Base-by-base conservation (phyloP, 2,113 vertebrate species). In the Excalfactoria chinensis region DNA sequence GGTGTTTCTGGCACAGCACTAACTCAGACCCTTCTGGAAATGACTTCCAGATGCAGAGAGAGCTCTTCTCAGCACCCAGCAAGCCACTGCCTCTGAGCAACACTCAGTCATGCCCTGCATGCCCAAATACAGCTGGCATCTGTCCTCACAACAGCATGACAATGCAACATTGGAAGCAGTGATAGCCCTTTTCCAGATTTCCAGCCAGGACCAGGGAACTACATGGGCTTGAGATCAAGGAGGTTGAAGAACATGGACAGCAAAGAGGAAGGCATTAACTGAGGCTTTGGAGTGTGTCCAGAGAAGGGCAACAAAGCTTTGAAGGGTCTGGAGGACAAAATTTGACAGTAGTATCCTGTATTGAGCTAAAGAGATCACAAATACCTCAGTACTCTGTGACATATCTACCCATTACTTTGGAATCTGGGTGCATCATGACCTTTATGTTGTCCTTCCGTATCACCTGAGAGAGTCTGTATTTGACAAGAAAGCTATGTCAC, bases 141-240 rank as follows among this genome's bases (percentile, higher is more conserved):
- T 86, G n/a, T 84, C 86, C 59, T 89, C 2, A 0, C 56, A 84
- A 26, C 0, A 3, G 70, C 62, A 81, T 89, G 73, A 74, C 71
- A 74, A 56, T 0, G 13, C 78, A 41, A 63, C 72, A 18, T 34
- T 3, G 1, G 19, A 62, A 72, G 20, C 77, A 69, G 34, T 8
- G 63, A 40, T 40, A 75, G 67, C n/a, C 55, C 63, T 69, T 49
- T 72, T 28, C 70, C 74, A 90, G 62, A 66, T 60, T 35, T 53
- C 51, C 91, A 92, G 76, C 35, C 90, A 87, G 40, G 22, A 35
- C 48, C n/a, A 70, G 77, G 34, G 5, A 78, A 10, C 48, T 0
- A 0, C 2, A 0, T n/a, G 70, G 44, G 21, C 62, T 87, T 0
- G 0, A 83, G 35, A 89, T 58, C 58, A 75, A 43, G 32, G 49